Conservation (phyloP, 2,113 vertebrate species). For the Tiliqua scincoides region DNA sequence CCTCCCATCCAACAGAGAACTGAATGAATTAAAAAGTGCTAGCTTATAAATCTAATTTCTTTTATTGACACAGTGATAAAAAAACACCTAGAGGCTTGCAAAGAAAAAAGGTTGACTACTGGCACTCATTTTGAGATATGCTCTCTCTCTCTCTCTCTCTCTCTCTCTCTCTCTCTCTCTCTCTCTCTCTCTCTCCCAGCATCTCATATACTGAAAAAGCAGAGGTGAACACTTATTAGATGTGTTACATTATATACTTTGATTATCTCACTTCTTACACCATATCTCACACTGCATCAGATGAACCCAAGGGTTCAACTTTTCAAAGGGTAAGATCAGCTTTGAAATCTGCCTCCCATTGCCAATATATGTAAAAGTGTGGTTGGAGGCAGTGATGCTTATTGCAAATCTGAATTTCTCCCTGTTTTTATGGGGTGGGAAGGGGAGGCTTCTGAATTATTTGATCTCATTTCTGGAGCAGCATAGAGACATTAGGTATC, state of each 20-base stretch:
- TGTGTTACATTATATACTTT: slow-evolving; percentile 20
- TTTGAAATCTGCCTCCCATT: neutral
- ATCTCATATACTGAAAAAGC: slow-evolving; percentile 65
- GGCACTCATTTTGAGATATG: slow-evolving; percentile 46
- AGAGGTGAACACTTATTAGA: slow-evolving; percentile 68
- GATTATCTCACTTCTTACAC: neutral
- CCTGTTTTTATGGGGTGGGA: too few species aligned
- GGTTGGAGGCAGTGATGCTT: too few species aligned
- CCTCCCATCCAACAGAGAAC: slow-evolving; percentile 82
- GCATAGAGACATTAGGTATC: too few species aligned
- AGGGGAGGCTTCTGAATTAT: too few species aligned
- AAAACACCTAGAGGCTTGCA: slow-evolving; percentile 74
- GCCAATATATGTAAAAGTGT: too few species aligned
- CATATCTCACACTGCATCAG: slow-evolving; percentile 38
- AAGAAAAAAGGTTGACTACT: slow-evolving; percentile 65
- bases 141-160: slow-evolving; percentile 56
- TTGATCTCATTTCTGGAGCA: too few species aligned
- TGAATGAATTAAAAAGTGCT: slow-evolving; percentile 85
- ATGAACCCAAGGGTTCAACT: neutral
- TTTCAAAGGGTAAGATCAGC: neutral
- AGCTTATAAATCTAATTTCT: slow-evolving; percentile 78
- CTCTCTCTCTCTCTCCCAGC: too few species aligned
- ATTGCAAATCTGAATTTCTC: too few species aligned
- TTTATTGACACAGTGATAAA: slow-evolving; percentile 84
- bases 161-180: too few species aligned